Evolutionary conservation across 2,888 invertebrate genomes (phyloP).

Genomic region (Theodoxus fluviatilis): DNA sequence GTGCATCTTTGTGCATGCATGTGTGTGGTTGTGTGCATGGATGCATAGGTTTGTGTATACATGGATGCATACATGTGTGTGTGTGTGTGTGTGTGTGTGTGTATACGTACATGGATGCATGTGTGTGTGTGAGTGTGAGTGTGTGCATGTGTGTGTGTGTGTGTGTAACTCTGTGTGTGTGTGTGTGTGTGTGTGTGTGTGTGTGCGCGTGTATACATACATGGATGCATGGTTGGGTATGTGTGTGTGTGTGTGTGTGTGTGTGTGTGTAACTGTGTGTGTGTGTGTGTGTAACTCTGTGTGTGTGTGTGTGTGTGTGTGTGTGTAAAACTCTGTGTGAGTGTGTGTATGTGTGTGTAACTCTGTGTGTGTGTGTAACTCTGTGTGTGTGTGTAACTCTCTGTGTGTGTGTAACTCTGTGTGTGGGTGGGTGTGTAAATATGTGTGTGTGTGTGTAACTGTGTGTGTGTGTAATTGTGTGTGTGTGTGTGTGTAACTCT

Average conservation of each 20-base stretch:
- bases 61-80: background rate
- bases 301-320: background rate
- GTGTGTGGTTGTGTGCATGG: background rate
- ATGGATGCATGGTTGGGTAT: too few species aligned
- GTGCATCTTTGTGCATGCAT: too few species aligned
- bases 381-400: background rate
- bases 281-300: background rate
- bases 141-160: background rate
- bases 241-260: background rate
- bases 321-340: background rate
- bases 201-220: background rate
- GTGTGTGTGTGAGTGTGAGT: background rate
- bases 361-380: background rate
- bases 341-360: background rate
- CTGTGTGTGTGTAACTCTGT: background rate
- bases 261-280: background rate
- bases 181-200: background rate
- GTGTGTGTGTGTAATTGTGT: background rate
- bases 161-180: background rate
- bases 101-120: too few species aligned
- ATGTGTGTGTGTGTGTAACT: background rate
- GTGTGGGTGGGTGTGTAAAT: too few species aligned
- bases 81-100: background rate
- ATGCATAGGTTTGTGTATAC: background rate
- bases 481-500: background rate